Evolutionary conservation across 1,140 invertebrate species (phyloP), one percentile per base, ranked within the genome.

Genomic region (Brachionus calyciflorus): DNA sequence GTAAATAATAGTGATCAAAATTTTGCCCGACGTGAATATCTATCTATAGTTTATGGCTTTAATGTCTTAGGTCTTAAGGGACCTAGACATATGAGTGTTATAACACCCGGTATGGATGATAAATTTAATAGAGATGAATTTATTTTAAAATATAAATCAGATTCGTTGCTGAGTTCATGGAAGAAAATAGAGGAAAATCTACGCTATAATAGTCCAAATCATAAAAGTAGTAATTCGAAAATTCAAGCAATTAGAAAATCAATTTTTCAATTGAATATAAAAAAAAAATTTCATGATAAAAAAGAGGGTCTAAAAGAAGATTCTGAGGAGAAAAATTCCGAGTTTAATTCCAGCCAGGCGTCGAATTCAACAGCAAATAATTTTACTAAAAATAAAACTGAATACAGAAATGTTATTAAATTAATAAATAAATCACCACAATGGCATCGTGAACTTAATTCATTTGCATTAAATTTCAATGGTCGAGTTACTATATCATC

Each of bases 21-120:
- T 51, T 51, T 55, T 14, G 24, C 19, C 12, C 40, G 33, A 26
- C 44, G 69, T 3, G 69, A 73, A 17, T 76, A 24, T 30, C 12
- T 12, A 17, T 76, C 17, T 9, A 21, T 57, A 48, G 6, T 19
- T 40, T 76, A 76, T 7, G 49, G 44, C 12, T 55, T 40, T 14
- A 76, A 76, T 60, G 28, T 76, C 9, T 17, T 76, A 12, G 73
- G 73, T n/a, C 26, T 76, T 1, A 76, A 76, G 40, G 73, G 73
- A 26, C 73, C 73, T 12, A 76, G 73, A 57, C 30, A 41, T 4
- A 57, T 76, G 49, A 76, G 21, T 40, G n/a, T 55, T n/a, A 41
- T 76, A 3, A 44, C 57, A 0, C 73, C 73, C 17, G 69, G 69
- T 28, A 73, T 73, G 69, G 37, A 73, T 17, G 46, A 73, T 10